phyloP scores from a whole-genome alignment of 1,140 invertebrate genomes.

The Arctopsyche grandis region DNA sequence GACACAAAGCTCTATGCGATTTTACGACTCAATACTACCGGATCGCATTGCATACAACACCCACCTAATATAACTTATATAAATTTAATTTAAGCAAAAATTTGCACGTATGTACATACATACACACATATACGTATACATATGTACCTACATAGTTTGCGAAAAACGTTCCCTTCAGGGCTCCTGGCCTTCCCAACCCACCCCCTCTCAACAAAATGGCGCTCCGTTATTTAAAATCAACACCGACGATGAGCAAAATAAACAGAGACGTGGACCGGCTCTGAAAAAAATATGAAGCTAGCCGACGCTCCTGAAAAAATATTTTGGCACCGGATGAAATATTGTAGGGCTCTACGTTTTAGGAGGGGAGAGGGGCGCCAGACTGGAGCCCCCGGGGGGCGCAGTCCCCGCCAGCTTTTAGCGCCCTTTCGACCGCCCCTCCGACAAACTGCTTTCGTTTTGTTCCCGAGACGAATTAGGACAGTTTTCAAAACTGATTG shows the following conservation, averaged over 20 bases:
- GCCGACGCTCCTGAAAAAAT: constrained; percentile 22
- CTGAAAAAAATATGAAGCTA: constrained; percentile 15
- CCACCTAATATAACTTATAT: too few relatives aligned
- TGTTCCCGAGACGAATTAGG: not conserved
- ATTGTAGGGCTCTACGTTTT: constrained; percentile 1
- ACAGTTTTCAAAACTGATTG: not conserved
- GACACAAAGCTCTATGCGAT: too few relatives aligned
- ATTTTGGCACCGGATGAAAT: constrained; percentile 30
- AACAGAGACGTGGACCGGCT: not conserved
- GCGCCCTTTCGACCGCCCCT: not conserved
- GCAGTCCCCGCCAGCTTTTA: not conserved
- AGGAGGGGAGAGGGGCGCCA: not conserved
- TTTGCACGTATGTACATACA: not conserved
- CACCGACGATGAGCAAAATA: constrained; percentile 23
- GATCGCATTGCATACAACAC: not conserved
- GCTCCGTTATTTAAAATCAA: constrained; percentile 22
- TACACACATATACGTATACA: not conserved
- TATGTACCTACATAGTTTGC: not conserved
- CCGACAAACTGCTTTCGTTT: not conserved
- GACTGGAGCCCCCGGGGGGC: constrained; percentile 23
- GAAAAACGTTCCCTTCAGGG: not conserved
- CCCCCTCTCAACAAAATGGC: not conserved
- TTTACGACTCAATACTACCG: too few relatives aligned
- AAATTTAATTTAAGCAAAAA: too few relatives aligned
- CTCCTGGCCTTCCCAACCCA: too few relatives aligned